A percentile compares a stretch with the other conserved stretches of the same genome.
Evolutionary conservation across 2,888 invertebrate species (phyloP).

Genomic region (Acutogordius australiensis): DNA sequence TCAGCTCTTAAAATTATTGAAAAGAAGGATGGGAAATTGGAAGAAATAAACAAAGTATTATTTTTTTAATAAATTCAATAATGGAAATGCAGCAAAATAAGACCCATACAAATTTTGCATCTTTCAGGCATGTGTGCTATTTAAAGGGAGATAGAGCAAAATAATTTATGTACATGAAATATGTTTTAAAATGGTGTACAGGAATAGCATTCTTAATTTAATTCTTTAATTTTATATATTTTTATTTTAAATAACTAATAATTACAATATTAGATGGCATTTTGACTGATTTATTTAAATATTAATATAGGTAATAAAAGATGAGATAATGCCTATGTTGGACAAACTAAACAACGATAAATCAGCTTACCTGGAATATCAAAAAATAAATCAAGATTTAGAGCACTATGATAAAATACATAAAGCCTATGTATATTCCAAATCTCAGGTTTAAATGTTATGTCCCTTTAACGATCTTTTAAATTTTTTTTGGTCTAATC

Average conservation of each 20-base stretch:
- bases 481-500: slow-evolving; percentile 13
- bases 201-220: no score
- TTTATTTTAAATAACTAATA: neutral
- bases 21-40: slow-evolving; percentile 61
- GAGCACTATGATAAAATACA: slow-evolving; percentile 45
- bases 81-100: neutral
- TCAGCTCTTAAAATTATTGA: slow-evolving; percentile 54
- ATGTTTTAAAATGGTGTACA: no score
- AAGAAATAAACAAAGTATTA: slow-evolving; percentile 47
- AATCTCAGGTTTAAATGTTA: slow-evolving; percentile 24
- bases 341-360: slow-evolving; percentile 54
- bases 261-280: no score
- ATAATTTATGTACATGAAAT: no score
- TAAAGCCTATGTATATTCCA: slow-evolving; percentile 40
- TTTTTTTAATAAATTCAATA: neutral
- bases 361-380: slow-evolving; percentile 51
- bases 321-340: slow-evolving; percentile 66
- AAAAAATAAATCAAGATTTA: slow-evolving; percentile 48
- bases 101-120: no score
- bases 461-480: neutral
- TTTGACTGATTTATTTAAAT: no score
- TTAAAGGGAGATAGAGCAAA: no score
- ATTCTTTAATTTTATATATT: neutral
- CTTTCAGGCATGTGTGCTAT: no score
- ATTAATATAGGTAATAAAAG: slow-evolving; percentile 28